Base-by-base conservation (phyloP, 1,140 invertebrate species). In the Drosophila parvula region DNA sequence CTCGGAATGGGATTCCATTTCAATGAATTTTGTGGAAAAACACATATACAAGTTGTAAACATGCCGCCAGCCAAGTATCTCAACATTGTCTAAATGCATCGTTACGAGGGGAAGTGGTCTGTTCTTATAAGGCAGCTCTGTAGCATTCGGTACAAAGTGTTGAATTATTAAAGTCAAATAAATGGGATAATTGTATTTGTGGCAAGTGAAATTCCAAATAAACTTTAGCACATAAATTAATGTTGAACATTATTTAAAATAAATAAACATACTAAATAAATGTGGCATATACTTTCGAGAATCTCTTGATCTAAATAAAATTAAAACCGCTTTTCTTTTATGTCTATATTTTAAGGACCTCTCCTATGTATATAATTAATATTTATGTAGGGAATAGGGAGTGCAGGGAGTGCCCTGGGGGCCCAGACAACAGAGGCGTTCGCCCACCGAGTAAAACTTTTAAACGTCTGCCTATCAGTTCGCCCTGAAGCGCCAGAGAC, bases 1-100 rank as follows among this genome's bases (percentile, higher is more conserved):
- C 53, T 30, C 67, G 38, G 32, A 71, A 70, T 59, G 67, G 65
- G 55, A 71, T 71, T 71, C 65, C 65, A 59, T 71, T 59, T 71
- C 51, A 71, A 71, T 59, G 69, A 41, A 28, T 57, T 57, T 16
- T 59, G 48, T 70, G 53, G 22, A 59, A 38, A 64, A 38, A 62
- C 22, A 44, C 22, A 41, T 40, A 55, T 36, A 38, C 45, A 50
- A 62, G 34, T 30, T 22, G 64, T 53, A 69, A 65, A 43, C 32
- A 68, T 68, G 28, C 38, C 47, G 38, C 28, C 30, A 67, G 65
- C 36, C 12, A 27, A 67, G 38, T 64, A 53, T 53, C 47, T 53
- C 36, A 22, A 4, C 30, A 38, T 67, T 67, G 65, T 69, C 38
- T 44, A 61, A 67, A 27, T 67, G 63, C 65, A 68, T 53, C 36